phyloP scores from a whole-genome alignment of 2,888 invertebrate genomes.

The Stenchaetothrips biformis region DNA sequence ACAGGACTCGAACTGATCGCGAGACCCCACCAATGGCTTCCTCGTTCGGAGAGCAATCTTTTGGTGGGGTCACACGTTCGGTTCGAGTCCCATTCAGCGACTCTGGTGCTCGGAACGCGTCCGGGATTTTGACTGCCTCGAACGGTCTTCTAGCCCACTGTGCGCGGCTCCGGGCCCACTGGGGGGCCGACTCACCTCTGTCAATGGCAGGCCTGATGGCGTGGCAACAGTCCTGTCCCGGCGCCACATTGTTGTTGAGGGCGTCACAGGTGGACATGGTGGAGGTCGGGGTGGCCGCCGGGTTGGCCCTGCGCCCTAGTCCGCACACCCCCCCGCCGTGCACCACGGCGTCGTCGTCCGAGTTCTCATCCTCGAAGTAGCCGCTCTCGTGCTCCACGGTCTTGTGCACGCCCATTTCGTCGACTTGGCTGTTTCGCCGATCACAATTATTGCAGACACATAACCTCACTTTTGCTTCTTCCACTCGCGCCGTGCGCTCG shows the following conservation, averaged over 20 bases:
- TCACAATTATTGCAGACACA: conserved; percentile 7
- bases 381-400: conserved; percentile 75
- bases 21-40: too few relatives aligned
- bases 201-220: conserved; percentile 56
- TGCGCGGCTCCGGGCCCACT: conserved; percentile 14
- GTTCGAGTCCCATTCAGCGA: too few relatives aligned
- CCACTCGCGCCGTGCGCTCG: background rate
- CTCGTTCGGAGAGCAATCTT: too few relatives aligned
- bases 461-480: conserved; percentile 2
- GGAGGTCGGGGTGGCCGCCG: conserved; percentile 49
- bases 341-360: conserved; percentile 43
- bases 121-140: too few relatives aligned
- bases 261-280: conserved; percentile 40
- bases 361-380: conserved; percentile 72
- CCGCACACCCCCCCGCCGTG: background rate
- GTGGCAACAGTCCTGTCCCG: conserved; percentile 50
- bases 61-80: too few relatives aligned
- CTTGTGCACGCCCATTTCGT: conserved; percentile 58
- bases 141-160: too few relatives aligned
- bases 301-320: conserved; percentile 38
- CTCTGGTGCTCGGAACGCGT: too few relatives aligned
- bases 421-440: background rate
- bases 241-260: background rate
- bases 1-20: too few relatives aligned
- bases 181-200: conserved; percentile 47